A percentile compares a stretch with the other conserved stretches of the same genome.
These are phyloP conservation scores for Baccha elongata DNA, from an alignment of 2,888 invertebrate species.

Conservation along the genomic window DNA sequence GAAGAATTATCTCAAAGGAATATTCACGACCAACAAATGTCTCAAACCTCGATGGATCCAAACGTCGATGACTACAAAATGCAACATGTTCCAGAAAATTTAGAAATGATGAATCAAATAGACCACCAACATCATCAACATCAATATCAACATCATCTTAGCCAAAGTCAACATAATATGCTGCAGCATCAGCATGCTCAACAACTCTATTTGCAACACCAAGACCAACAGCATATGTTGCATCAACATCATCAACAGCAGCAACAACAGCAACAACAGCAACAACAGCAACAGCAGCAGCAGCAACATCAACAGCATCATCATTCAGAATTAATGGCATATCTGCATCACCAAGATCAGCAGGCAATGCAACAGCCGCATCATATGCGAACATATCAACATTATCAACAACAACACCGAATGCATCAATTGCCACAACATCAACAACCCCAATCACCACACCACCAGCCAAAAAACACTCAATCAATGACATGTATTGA, in stretches of 20 bases:
- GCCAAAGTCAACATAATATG: slow-evolving; percentile 36
- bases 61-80: slow-evolving; percentile 43
- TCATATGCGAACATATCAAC: slow-evolving; percentile 76
- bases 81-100: slow-evolving; percentile 46
- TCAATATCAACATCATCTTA: slow-evolving; percentile 32
- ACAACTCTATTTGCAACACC: slow-evolving; percentile 45
- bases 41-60: slow-evolving; percentile 22
- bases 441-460: slow-evolving; percentile 75
- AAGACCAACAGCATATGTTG: slow-evolving; percentile 54
- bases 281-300: slow-evolving; percentile 74
- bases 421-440: slow-evolving; percentile 78
- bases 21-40: slow-evolving; percentile 45
- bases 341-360: slow-evolving; percentile 68
- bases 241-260: slow-evolving; percentile 52
- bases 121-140: slow-evolving; percentile 30
- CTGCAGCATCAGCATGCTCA: slow-evolving; percentile 55
- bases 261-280: slow-evolving; percentile 52
- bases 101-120: slow-evolving; percentile 78
- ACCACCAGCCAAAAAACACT: slow-evolving; percentile 70
- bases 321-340: slow-evolving; percentile 75
- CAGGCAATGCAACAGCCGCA: slow-evolving; percentile 75
- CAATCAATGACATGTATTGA: slow-evolving; percentile 75
- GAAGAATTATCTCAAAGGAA: slow-evolving; percentile 50
- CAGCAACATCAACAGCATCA: slow-evolving; percentile 75
- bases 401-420: slow-evolving; percentile 77